These are phyloP conservation scores for Orchestia grillus DNA, from an alignment of 1,140 invertebrate species.

Conservation along the genomic window DNA sequence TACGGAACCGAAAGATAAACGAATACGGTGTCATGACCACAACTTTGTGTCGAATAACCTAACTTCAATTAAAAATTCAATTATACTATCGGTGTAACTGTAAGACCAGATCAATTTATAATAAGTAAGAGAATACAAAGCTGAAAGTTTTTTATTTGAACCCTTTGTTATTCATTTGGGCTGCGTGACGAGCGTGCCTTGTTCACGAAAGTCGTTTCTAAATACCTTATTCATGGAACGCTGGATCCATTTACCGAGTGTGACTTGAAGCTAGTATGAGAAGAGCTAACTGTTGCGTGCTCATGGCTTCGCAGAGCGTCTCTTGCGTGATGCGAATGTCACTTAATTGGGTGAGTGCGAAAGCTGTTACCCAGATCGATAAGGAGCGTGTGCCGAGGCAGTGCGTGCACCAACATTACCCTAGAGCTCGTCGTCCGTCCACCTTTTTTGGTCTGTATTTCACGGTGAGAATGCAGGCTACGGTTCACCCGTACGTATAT, in stretches of 20 bases:
- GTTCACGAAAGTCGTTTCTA: background rate
- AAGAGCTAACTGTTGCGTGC: slow-evolving; percentile 50
- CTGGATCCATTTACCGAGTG: background rate
- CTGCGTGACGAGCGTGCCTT: background rate
- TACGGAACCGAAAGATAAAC: background rate
- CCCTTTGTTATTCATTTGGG: background rate
- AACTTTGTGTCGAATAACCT: background rate
- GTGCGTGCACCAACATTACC: slow-evolving; percentile 29
- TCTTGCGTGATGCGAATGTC: slow-evolving; percentile 53
- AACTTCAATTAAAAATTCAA: background rate
- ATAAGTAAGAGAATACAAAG: background rate
- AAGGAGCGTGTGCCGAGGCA: background rate
- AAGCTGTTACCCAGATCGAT: slow-evolving; percentile 53
- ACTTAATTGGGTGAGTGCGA: slow-evolving; percentile 55
- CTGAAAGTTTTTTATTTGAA: background rate
- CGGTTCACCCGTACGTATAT: background rate
- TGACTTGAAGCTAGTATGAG: background rate
- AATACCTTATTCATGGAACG: background rate
- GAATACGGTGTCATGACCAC: background rate
- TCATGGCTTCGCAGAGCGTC: slow-evolving; percentile 23
- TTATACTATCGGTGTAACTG: background rate
- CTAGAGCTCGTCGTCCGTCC: background rate
- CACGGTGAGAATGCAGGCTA: slow-evolving; percentile 15
- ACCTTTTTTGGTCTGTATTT: background rate
- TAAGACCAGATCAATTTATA: background rate